A percentile compares a stretch with the other conserved stretches of the same genome.
phyloP scores from a whole-genome alignment of 2,113 vertebrate genomes.

The Typhlomys cinereus region DNA sequence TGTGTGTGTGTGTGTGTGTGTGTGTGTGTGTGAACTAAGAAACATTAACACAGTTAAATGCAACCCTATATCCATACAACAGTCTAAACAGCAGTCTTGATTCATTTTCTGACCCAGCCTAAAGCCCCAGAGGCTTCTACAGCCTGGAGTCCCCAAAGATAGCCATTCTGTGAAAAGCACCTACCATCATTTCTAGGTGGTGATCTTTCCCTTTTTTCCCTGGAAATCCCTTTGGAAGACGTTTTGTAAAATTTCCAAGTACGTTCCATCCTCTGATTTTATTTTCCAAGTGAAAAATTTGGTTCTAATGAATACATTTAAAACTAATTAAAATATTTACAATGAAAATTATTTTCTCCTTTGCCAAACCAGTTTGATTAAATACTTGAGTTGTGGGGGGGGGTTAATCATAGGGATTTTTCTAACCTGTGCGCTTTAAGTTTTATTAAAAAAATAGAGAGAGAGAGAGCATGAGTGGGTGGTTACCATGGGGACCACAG shows the following conservation, averaged over 20 bases:
- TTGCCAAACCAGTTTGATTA: constrained; percentile 8
- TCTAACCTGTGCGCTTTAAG: constrained; percentile 54
- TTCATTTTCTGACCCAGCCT: not conserved
- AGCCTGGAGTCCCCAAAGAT: not conserved
- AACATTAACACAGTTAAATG: not conserved
- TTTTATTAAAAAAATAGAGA: constrained; percentile 74
- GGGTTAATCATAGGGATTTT: constrained; percentile 20
- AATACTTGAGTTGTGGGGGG: constrained; percentile 32
- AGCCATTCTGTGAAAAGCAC: not conserved
- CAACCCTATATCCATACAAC: not conserved
- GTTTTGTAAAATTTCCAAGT: not conserved
- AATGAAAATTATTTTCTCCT: not conserved
- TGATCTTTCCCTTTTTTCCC: not conserved
- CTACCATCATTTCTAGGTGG: not conserved
- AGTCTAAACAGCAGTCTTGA: too few relatives aligned
- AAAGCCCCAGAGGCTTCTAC: not conserved
- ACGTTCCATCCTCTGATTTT: not conserved
- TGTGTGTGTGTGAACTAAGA: not conserved
- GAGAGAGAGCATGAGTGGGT: constrained; percentile 76
- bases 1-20: too few relatives aligned
- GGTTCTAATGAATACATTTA: constrained; percentile 12
- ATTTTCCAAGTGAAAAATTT: constrained; percentile 27
- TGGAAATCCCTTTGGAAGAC: not conserved
- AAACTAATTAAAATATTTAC: constrained; percentile 45
- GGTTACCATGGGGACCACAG: constrained; percentile 84